Conservation (phyloP, 2,797 vertebrate species). For the Bradypus variegatus region DNA sequence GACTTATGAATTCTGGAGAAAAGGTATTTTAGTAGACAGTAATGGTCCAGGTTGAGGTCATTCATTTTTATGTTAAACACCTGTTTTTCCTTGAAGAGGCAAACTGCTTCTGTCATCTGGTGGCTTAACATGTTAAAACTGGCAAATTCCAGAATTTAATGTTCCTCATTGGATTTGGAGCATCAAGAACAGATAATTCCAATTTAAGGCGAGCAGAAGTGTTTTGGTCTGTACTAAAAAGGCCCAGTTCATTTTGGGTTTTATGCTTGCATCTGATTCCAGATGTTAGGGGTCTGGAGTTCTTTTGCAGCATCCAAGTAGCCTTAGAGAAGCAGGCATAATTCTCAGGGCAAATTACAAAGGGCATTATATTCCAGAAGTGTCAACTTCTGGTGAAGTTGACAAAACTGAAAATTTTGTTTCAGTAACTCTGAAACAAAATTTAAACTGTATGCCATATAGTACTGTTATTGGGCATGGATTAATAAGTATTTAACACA, state of each 20-base stretch:
- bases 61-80: background rate
- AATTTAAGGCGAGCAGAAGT: constrained; percentile 11
- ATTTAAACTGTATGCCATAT: background rate
- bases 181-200: background rate
- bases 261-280: background rate
- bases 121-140: constrained; percentile 7
- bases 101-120: background rate
- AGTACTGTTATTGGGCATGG: background rate
- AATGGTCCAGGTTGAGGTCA: background rate
- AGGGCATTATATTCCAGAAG: background rate
- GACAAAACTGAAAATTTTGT: background rate
- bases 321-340: background rate
- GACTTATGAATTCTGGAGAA: background rate
- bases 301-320: background rate
- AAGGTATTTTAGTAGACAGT: background rate
- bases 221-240: background rate
- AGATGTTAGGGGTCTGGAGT: background rate
- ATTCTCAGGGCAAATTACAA: constrained; percentile 25
- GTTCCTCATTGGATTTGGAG: background rate
- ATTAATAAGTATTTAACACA: background rate
- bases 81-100: background rate
- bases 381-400: background rate
- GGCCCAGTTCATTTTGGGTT: background rate
- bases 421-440: constrained; percentile 28
- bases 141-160: background rate